These are phyloP conservation scores for Zygogramma bicolorata DNA, from an alignment of 2,888 invertebrate species.

Conservation along the genomic window DNA sequence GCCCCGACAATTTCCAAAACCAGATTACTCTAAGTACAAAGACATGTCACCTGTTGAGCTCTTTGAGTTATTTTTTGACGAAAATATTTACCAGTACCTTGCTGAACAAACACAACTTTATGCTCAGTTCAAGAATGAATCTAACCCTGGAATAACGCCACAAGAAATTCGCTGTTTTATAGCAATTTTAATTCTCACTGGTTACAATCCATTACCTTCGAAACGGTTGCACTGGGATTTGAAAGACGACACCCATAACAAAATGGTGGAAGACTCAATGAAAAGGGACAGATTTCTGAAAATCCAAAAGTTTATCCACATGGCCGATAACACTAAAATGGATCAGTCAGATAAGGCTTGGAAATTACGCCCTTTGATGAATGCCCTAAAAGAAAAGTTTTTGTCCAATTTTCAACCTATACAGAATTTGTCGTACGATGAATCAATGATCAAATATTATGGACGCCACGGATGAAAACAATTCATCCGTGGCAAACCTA, in stretches of 20 bases:
- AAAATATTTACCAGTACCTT: conserved; percentile 24
- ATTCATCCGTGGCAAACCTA: conserved; percentile 51
- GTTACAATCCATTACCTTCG: conserved; percentile 44
- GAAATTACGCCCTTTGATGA: conserved; percentile 20
- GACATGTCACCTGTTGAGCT: conserved; percentile 24
- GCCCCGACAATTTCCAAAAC: conserved; percentile 23
- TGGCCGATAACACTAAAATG: conserved; percentile 19
- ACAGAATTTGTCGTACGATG: conserved; percentile 36
- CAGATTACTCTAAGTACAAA: conserved; percentile 30
- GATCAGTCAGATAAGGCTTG: conserved; percentile 24
- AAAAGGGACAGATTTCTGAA: conserved; percentile 30
- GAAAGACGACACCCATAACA: conserved; percentile 35
- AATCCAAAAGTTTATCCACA: conserved; percentile 21
- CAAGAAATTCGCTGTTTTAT: conserved; percentile 38
- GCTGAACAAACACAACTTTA: conserved; percentile 30
- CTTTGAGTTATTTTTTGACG: conserved; percentile 36
- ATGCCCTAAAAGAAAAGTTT: conserved; percentile 18
- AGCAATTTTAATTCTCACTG: conserved; percentile 43
- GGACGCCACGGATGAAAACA: too few relatives aligned
- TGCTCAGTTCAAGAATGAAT: conserved; percentile 18
- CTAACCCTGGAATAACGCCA: background rate
- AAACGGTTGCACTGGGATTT: conserved; percentile 49
- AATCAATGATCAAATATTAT: too few relatives aligned
- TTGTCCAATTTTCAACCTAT: conserved; percentile 23
- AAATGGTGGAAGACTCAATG: conserved; percentile 43